A percentile compares a stretch with the other conserved stretches of the same genome.
These are phyloP conservation scores for Chaetorhynchus papuensis DNA, from an alignment of 2,113 vertebrate genomes.

Conservation along the genomic window DNA sequence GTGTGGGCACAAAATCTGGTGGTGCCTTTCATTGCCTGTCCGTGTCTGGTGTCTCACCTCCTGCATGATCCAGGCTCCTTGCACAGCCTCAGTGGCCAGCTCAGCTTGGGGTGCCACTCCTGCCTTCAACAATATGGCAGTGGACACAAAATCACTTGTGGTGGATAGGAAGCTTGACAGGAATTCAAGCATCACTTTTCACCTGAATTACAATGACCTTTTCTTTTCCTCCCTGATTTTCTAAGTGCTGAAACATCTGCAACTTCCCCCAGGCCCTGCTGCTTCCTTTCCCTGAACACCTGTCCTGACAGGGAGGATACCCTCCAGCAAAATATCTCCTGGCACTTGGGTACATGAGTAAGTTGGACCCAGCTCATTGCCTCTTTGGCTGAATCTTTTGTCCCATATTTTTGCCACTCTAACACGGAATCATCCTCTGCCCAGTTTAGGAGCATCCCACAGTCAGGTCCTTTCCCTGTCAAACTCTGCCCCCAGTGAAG, in stretches of 20 bases:
- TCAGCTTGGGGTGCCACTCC: fast-evolving
- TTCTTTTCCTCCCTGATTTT: not conserved
- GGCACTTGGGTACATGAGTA: fast-evolving
- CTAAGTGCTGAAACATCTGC: not conserved
- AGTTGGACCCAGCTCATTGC: fast-evolving
- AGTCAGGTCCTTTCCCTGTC: not conserved
- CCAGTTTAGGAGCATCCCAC: fast-evolving
- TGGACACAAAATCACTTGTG: fast-evolving
- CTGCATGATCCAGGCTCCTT: not conserved
- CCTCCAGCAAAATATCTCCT: not conserved
- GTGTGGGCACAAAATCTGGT: not conserved
- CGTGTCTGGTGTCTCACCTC: fast-evolving
- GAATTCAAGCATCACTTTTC: not conserved
- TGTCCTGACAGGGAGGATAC: fast-evolving
- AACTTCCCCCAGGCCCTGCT: not conserved
- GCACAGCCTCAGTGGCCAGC: not conserved
- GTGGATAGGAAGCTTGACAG: not conserved
- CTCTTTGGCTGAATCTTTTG: not conserved
- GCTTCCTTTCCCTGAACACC: not conserved
- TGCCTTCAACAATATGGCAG: not conserved
- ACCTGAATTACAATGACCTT: not conserved
- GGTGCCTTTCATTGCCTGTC: not conserved
- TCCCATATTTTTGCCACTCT: not conserved
- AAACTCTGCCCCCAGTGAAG: not conserved
- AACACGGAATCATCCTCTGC: not conserved